phyloP scores from a whole-genome alignment of 2,888 invertebrate species.

The Stenolophus ochropezus region DNA sequence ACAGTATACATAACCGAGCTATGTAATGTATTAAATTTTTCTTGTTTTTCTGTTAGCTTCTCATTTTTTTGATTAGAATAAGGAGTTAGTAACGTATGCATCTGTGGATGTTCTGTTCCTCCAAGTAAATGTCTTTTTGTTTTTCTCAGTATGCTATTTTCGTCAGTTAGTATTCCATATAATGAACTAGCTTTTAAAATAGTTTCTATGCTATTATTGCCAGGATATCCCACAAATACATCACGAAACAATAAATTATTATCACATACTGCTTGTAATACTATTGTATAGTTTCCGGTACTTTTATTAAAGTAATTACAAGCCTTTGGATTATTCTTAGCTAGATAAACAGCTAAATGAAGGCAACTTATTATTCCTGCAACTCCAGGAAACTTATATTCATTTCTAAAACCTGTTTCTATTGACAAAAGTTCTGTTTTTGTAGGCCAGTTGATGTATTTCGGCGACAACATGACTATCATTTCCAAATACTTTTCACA shows the following conservation, averaged over 20 bases:
- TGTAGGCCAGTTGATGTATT: conserved; percentile 64
- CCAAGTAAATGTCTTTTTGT: conserved; percentile 63
- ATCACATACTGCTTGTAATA: conserved; percentile 65
- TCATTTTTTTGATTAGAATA: conserved; percentile 58
- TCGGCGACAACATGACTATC: conserved; percentile 61
- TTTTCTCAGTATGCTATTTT: conserved; percentile 61
- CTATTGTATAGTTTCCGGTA: conserved; percentile 63
- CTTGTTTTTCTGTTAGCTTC: conserved; percentile 42
- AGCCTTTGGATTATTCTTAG: conserved; percentile 37
- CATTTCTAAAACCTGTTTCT: conserved; percentile 60
- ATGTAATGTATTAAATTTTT: conserved; percentile 64
- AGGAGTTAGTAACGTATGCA: conserved; percentile 64
- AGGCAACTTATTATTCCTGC: conserved; percentile 64
- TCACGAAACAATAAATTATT: conserved; percentile 64
- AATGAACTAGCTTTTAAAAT: conserved; percentile 64
- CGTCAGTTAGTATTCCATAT: conserved; percentile 60
- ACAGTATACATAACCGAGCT: conserved; percentile 63
- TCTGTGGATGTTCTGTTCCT: conserved; percentile 65
- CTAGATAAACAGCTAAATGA: conserved; percentile 61
- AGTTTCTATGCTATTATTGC: conserved; percentile 63
- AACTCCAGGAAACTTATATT: conserved; percentile 63
- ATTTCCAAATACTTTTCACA: conserved; percentile 62
- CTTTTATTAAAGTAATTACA: conserved; percentile 62
- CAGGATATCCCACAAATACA: conserved; percentile 64
- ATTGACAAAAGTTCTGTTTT: conserved; percentile 61